Evolutionary conservation across 1,140 invertebrate genomes (phyloP), one percentile per base, ranked within the genome.

Genomic region (Zaprionus vittiger): DNA sequence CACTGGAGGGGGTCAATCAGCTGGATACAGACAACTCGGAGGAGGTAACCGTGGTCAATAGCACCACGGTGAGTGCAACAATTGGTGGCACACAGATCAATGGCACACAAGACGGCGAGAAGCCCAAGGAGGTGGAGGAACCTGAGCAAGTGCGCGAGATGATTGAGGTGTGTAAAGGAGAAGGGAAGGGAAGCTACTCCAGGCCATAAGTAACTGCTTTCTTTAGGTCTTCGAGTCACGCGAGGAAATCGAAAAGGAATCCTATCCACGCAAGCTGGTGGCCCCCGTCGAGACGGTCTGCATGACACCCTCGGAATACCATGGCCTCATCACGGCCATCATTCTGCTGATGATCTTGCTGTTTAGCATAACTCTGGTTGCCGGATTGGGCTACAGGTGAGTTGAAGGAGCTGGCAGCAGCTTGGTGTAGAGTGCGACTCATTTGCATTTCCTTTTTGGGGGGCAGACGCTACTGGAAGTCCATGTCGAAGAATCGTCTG

Each of bases 71-170:
- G 2, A 91, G 77, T 38, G 85, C 75, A 4, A 91, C 91, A 6
- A 2, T 91, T 52, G 87, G 84, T 12, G 87, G 89, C 15, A 52
- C 24, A 17, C 44, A 68, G 17, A 44, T 72, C 3, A 92, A 92
- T 49, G 85, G 70, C 24, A 92, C 85, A 4, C 79, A 82, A 24
- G 41, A 24, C 5, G 71, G 66, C 14, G 85, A 90, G 11, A 90
- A 90, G 20, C 6, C 68, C 15, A 91, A 87, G 70, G 86, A 91
- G 34, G 20, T 26, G 2, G 95, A 95, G 86, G 94, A 93, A 12
- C 95, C 95, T 0, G 96, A 97, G 91, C 96, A 96, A 91, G 96
- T 98, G 14, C 93, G 96, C 73, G 96, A 97, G 94, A 97, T 97
- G 96, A 97, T 97, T 66, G 96, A 97, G 94, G 97, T 97, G 1